These are phyloP conservation scores for Electrophaes corylata DNA, from an alignment of 2,888 invertebrate genomes.

Conservation along the genomic window DNA sequence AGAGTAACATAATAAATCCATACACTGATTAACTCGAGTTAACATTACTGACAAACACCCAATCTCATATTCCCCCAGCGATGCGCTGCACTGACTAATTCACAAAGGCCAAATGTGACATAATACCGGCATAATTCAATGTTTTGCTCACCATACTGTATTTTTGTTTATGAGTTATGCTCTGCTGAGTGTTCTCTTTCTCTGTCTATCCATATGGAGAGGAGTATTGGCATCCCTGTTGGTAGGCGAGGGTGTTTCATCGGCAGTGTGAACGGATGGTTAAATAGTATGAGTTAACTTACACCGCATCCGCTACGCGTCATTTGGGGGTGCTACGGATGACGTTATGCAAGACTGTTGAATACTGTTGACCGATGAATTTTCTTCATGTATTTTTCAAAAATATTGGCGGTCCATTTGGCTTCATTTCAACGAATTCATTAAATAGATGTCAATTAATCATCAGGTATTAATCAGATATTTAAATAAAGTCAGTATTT, in stretches of 20 bases:
- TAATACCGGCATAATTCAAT: slow-evolving; percentile 84
- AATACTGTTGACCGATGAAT: no score
- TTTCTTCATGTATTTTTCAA: slow-evolving; percentile 6
- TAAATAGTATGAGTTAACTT: slow-evolving; percentile 83
- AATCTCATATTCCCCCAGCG: slow-evolving; percentile 66
- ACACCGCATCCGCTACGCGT: slow-evolving; percentile 80
- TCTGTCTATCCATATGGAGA: slow-evolving; percentile 47
- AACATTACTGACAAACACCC: slow-evolving; percentile 68
- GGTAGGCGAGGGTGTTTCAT: slow-evolving; percentile 66
- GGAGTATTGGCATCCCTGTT: slow-evolving; percentile 58
- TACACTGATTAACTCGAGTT: slow-evolving; percentile 53
- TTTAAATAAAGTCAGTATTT: no score
- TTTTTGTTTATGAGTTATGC: slow-evolving; percentile 84
- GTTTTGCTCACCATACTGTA: slow-evolving; percentile 86
- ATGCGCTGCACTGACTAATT: slow-evolving; percentile 72
- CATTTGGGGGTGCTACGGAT: slow-evolving; percentile 73
- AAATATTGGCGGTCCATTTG: no score
- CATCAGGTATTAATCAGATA: no score
- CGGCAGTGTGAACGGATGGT: slow-evolving; percentile 80
- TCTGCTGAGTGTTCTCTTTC: slow-evolving; percentile 62
- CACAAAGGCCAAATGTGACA: slow-evolving; percentile 84
- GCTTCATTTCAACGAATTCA: no score
- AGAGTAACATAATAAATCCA: slow-evolving; percentile 58
- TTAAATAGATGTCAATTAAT: no score
- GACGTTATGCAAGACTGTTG: slow-evolving; percentile 50